Conservation (phyloP, 2,888 invertebrate species). For the Germaria angustata region DNA sequence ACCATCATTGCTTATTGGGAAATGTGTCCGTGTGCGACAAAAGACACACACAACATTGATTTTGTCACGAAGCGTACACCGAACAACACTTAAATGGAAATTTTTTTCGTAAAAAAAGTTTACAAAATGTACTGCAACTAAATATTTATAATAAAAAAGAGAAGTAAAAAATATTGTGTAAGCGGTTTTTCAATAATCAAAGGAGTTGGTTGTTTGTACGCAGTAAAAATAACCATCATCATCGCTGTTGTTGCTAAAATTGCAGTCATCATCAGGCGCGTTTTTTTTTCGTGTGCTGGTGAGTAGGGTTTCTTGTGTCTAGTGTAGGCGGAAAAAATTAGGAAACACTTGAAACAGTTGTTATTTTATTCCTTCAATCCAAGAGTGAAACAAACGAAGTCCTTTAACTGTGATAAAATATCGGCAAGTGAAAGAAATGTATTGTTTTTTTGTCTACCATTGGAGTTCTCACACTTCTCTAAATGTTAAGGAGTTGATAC, state of each 20-base stretch:
- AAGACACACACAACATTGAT: constrained; percentile 73
- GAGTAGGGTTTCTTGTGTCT: constrained; percentile 17
- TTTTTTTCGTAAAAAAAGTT: constrained; percentile 26
- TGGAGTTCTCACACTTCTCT: too few relatives aligned
- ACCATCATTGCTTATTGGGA: constrained; percentile 60
- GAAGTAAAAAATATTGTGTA: constrained; percentile 12
- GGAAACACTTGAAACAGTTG: not conserved
- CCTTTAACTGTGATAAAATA: too few relatives aligned
- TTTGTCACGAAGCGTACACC: constrained; percentile 70
- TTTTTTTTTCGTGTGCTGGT: not conserved
- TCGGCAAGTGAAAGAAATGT: too few relatives aligned
- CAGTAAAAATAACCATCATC: constrained; percentile 53
- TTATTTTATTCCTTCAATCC: too few relatives aligned
- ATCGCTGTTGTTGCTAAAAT: constrained; percentile 21
- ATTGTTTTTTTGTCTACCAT: too few relatives aligned
- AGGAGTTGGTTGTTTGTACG: constrained; percentile 59
- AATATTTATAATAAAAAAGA: constrained; percentile 6
- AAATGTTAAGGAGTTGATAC: too few relatives aligned
- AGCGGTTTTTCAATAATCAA: constrained; percentile 62
- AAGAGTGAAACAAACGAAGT: too few relatives aligned
- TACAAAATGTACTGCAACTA: constrained; percentile 17
- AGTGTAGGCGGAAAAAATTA: constrained; percentile 7
- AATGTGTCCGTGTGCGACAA: constrained; percentile 68
- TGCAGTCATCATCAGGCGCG: constrained; percentile 8
- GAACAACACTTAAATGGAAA: constrained; percentile 68